A percentile compares a stretch with the other conserved stretches of the same genome.
Conservation (phyloP, 2,797 vertebrate genomes). For the Pempheris klunzingeri region DNA sequence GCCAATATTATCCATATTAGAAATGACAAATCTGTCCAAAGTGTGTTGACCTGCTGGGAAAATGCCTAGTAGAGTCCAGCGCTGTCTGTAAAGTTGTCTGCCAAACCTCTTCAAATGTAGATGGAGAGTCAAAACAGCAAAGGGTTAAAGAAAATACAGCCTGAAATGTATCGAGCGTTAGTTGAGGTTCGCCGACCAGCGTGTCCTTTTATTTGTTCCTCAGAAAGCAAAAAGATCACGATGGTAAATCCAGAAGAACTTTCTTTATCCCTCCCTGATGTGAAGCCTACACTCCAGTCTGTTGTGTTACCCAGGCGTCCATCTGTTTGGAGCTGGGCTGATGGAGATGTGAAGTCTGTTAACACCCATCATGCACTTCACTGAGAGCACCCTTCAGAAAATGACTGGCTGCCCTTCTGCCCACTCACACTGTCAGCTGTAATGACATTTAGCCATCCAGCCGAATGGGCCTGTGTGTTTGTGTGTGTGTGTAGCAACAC, state of each 20-base stretch:
- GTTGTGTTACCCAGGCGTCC: constrained; percentile 17
- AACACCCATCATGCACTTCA: constrained; percentile 61
- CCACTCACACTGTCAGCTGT: constrained; percentile 73
- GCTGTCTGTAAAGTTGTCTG: too few species aligned
- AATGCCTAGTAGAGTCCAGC: too few species aligned
- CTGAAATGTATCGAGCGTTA: not conserved
- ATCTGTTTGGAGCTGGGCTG: constrained; percentile 34
- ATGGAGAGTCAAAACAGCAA: not conserved
- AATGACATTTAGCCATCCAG: constrained; percentile 79
- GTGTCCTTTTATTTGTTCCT: not conserved
- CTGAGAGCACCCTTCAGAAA: constrained; percentile 66
- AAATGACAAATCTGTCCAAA: too few species aligned
- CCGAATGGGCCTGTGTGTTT: constrained; percentile 53
- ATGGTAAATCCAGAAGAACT: not conserved
- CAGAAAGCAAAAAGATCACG: constrained; percentile 3
- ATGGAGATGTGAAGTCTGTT: constrained; percentile 47
- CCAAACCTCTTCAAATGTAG: too few species aligned
- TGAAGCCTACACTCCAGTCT: not conserved
- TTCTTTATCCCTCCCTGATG: not conserved
- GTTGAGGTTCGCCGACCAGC: not conserved
- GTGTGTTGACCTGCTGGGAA: too few species aligned
- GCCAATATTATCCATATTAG: too few species aligned
- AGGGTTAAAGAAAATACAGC: not conserved
- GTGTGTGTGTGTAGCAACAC: not conserved
- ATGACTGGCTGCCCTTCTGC: constrained; percentile 65